Percentiles rank a stretch among this genome's conserved stretches.
phyloP scores from a whole-genome alignment of 1,140 invertebrate species.

The Drosophila grimshawi region DNA sequence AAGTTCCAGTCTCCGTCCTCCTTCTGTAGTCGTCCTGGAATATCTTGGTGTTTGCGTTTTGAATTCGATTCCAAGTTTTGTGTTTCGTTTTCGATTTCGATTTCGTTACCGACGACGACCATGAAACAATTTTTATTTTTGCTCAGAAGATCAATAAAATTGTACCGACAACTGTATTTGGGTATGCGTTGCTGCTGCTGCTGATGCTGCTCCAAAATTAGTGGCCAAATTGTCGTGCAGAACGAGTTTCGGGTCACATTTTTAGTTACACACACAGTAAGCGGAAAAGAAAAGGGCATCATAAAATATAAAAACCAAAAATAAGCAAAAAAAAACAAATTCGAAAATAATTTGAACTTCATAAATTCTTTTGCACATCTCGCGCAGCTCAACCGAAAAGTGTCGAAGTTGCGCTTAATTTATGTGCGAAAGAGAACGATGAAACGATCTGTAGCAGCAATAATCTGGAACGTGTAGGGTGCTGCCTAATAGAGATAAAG shows the following conservation, averaged over 20 bases:
- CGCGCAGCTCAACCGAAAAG: conserved; percentile 40
- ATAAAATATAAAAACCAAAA: conserved; percentile 7
- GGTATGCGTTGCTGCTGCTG: conserved; percentile 25
- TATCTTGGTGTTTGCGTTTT: conserved; percentile 53
- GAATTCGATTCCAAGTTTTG: conserved; percentile 70
- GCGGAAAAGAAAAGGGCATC: background rate
- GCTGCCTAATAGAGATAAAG: conserved; percentile 20
- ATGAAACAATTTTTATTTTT: conserved; percentile 83
- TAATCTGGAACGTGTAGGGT: conserved; percentile 15
- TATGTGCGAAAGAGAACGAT: conserved; percentile 28
- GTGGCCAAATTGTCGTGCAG: conserved; percentile 74
- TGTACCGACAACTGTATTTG: conserved; percentile 81
- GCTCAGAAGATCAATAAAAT: conserved; percentile 80
- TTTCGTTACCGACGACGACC: conserved; percentile 48
- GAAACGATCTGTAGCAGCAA: conserved; percentile 4
- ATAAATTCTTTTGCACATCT: conserved; percentile 39
- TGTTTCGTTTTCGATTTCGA: conserved; percentile 70
- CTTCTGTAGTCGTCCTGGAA: conserved; percentile 36
- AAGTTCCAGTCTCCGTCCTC: conserved; percentile 23
- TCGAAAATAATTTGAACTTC: conserved; percentile 53
- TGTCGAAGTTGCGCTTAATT: conserved; percentile 47
- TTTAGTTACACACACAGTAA: conserved; percentile 68
- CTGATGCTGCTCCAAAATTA: conserved; percentile 60
- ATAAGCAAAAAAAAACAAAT: background rate
- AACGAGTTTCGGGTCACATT: conserved; percentile 69